Base-by-base conservation (phyloP, 1,140 invertebrate genomes). In the Lasaia peninsularis region DNA sequence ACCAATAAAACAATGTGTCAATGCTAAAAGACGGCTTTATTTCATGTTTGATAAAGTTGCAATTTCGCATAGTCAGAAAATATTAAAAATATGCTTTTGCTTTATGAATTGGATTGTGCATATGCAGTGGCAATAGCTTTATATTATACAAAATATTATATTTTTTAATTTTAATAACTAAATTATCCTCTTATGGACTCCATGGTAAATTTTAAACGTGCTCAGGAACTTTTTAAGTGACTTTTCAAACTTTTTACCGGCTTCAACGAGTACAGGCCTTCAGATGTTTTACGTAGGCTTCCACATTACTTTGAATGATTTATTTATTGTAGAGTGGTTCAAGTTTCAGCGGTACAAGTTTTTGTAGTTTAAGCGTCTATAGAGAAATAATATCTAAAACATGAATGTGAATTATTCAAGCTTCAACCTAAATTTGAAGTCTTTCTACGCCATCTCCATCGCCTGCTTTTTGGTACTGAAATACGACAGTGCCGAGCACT, bases 211-310 rank as follows among this genome's bases (percentile, higher is more conserved):
- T 24, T 48, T 48, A 48, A 48, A 48, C 20, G 44, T 10, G 44
- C n/a, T 48, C 44, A n/a, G 10, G 20, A 48, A 48, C 10, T 48
- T 48, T 48, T 48, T 21, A 48, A 48, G 44, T 48, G 44, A 48
- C 44, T 48, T 48, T 48, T 48, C 44, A 48, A 44, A 48, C 18
- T 48, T 48, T 48, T 48, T 48, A 48, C 44, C 44, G 44, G 44
- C 44, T 21, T 21, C 44, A 48, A 48, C 20, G 44, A 21, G 44
- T 48, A 48, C 18, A 48, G 11, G 44, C 18, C 18, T 48, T 21
- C 3, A 10, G 44, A 48, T 48, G 20, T 48, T 48, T 48, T 48
- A 48, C 20, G 44, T 48, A 48, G 44, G 44, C 18, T 20, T 20
- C 16, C 16, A 44, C 18, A 44, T 44, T 20, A 20, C 40, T 44